Evolutionary conservation across 1,140 invertebrate genomes (phyloP), one percentile per base, ranked within the genome.

Genomic region (Pemphigus obesinymphae): DNA sequence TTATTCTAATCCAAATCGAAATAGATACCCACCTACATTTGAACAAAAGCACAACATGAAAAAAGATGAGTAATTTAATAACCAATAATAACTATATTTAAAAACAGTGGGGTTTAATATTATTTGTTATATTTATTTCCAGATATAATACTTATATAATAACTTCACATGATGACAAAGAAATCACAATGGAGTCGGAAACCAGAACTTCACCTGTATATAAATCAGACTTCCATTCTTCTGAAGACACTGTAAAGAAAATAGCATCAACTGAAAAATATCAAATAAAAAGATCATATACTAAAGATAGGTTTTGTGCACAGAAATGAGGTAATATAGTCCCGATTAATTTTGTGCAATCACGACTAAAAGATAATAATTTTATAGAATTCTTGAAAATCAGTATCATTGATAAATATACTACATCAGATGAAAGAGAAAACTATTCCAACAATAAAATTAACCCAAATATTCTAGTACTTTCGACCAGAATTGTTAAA

Each of bases 11-110:
- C 53, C 73, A 26, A 34, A 48, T 23, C 58, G 63, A 70, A 53
- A 45, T 20, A 80, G 63, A 31, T 34, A 55, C n/a, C 10, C 83
- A 43, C 26, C 93, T 58, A 93, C 93, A 0, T 92, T 93, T 0
- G 93, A 93, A 87, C 92, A 94, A 84, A 92, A 92, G 85, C 87
- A 93, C 82, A 91, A 90, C 58, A 85, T 92, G 31, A 89, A 90
- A 2, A 93, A 93, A 85, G 92, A 94, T 84, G 89, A 93, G 84
- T 85, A 83, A 53, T 26, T 31, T 48, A 13, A 63, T n/a, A 37
- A n/a, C 40, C 5, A 37, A 66, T n/a, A 31, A 70, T 26, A 8
- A n/a, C n/a, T n/a, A n/a, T n/a, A 40, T 45, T 70, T 17, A 45
- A 29, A n/a, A 31, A 73, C n/a, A 50, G 8, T 31, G 31, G 0